Conservation (phyloP, 2,888 invertebrate species). For the Steinernema hermaphroditum region DNA sequence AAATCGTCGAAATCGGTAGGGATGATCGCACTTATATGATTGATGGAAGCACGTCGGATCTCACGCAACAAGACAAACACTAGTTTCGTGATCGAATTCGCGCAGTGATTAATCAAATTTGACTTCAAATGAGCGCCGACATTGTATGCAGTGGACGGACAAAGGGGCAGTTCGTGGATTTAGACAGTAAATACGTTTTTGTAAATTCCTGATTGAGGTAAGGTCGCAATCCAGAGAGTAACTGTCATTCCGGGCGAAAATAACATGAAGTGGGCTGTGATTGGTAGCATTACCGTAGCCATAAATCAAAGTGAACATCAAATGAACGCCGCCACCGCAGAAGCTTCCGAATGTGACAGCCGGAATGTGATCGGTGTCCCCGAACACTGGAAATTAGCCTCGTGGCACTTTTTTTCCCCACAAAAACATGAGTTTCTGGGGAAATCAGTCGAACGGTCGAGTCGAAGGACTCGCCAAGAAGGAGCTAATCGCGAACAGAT, state of each 20-base stretch:
- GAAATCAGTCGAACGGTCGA: neutral
- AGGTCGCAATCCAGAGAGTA: no score
- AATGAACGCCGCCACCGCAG: no score
- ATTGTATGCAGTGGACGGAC: neutral
- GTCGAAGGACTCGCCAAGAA: neutral
- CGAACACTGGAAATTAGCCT: no score
- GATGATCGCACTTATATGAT: neutral
- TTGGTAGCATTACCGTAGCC: no score
- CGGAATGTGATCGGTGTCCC: no score
- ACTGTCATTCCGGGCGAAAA: no score
- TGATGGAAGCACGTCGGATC: constrained; percentile 3
- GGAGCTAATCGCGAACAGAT: constrained; percentile 21
- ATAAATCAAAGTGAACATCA: no score
- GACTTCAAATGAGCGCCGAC: neutral
- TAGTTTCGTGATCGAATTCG: neutral
- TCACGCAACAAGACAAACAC: constrained; percentile 27
- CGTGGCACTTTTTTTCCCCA: neutral
- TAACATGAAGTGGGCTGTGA: no score
- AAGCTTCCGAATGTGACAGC: no score
- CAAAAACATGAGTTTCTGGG: neutral
- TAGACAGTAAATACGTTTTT: no score
- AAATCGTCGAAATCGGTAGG: neutral
- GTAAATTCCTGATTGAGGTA: no score
- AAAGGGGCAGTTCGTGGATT: no score
- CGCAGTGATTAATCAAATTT: constrained; percentile 2